Conservation (phyloP, 2,888 invertebrate genomes). For the Isoperla grammatica region DNA sequence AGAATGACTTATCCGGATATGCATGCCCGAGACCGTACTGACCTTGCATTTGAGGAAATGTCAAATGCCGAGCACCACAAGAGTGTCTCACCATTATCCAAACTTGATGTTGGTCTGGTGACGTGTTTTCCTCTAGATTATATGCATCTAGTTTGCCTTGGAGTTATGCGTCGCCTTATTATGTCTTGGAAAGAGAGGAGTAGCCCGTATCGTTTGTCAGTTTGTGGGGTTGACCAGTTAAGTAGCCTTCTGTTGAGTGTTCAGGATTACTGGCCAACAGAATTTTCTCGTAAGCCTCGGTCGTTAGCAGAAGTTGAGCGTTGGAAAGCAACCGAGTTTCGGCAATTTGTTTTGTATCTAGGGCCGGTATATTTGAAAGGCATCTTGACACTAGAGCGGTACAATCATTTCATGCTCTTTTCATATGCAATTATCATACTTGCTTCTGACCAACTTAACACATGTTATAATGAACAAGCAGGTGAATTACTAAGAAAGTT, state of each 20-base stretch:
- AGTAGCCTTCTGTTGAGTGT: neutral
- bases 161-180: constrained; percentile 24
- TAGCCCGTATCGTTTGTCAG: constrained; percentile 3
- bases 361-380: constrained; percentile 33
- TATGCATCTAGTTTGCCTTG: constrained; percentile 28
- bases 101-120: constrained; percentile 19
- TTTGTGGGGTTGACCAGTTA: neutral
- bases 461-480: too few relatives aligned
- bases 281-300: constrained; percentile 36
- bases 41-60: neutral
- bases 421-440: too few relatives aligned
- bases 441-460: too few relatives aligned
- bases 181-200: constrained; percentile 24
- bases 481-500: neutral
- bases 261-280: constrained; percentile 14
- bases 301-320: constrained; percentile 32
- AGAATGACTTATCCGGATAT: neutral
- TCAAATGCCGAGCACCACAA: neutral
- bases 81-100: constrained; percentile 7
- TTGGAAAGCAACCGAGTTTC: constrained; percentile 37
- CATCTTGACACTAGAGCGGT: constrained; percentile 9
- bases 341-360: constrained; percentile 35
- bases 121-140: constrained; percentile 25
- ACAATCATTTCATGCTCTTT: constrained; percentile 14
- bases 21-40: neutral